Evolutionary conservation across 2,797 vertebrate species (phyloP), one percentile per base, ranked within the genome.

Genomic region (Semotilus atromaculatus): DNA sequence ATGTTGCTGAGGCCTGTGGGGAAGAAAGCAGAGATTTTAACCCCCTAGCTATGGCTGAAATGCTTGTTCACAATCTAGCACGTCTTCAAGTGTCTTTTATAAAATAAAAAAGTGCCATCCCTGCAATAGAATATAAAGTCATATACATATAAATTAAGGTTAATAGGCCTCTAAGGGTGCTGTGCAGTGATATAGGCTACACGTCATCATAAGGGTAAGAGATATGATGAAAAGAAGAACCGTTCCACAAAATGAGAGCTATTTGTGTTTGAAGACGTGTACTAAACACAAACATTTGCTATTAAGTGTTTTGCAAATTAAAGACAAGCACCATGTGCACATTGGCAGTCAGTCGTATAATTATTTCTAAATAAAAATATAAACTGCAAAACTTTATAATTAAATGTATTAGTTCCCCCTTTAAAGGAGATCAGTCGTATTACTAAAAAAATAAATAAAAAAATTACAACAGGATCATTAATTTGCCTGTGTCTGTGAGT

Each of bases 1-100:
- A 99, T 99, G 96, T 99, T 99, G 93, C 98, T 99, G 91, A 99
- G 95, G 93, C 98, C 98, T 99, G 93, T 3, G 9, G 86, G 53
- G 83, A 84, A 78, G 14, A 84, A 14, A 80, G 43, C 26, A 79
- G 9, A 71, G 23, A 62, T 36, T 71, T 70, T 60, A 84, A 62
- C 16, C 21, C 2, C 18, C 16, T 38, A 38, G 72, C 11, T 6
- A 34, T 53, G 72, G 29, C 19, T 23, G 23, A 53, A 74, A 74
- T 23, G 18, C 45, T 53, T 48, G 19, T 73, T 48, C 26, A 73
- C 45, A 34, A 51, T 73, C 45, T 51, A 45, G 43, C 40, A 72
- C 40, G 8, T 36, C 19, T 74, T 51, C 10, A 36, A 55, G 19
- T 75, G 48, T 21, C 21, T n/a, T 75, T 55, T 9, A 16, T 75